Conservation (phyloP, 2,888 invertebrate species). For the Tetropium fuscum region DNA sequence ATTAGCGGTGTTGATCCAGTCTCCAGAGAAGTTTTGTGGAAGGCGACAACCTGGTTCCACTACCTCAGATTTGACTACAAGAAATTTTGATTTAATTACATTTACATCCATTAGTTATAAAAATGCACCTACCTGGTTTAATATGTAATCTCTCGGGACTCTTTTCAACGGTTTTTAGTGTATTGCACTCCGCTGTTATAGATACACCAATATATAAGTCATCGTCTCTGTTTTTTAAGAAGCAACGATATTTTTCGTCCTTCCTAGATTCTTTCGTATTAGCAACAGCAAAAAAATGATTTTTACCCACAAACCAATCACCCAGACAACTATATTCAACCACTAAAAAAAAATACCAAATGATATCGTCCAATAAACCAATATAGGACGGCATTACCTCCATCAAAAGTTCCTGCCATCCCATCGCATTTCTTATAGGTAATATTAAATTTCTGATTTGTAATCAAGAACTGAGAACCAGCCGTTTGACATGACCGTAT, state of each 20-base stretch:
- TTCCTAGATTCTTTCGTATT: constrained; percentile 96
- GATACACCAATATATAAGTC: constrained; percentile 93
- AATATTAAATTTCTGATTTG: constrained; percentile 96
- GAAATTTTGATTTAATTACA: neutral
- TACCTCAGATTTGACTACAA: constrained; percentile 80
- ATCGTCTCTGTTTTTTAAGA: constrained; percentile 93
- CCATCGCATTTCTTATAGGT: constrained; percentile 91
- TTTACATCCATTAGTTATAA: neutral
- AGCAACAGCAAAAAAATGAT: constrained; percentile 97
- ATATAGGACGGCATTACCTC: constrained; percentile 66
- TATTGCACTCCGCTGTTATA: constrained; percentile 93
- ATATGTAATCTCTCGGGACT: constrained; percentile 91
- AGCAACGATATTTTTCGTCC: constrained; percentile 95
- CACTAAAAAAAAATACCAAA: constrained; percentile 64
- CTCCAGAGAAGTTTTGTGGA: constrained; percentile 93
- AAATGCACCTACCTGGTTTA: constrained; percentile 75
- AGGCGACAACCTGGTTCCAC: constrained; percentile 92
- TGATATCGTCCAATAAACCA: neutral
- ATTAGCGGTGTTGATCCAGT: constrained; percentile 98
- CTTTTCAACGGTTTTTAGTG: constrained; percentile 91
- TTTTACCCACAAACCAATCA: constrained; percentile 96
- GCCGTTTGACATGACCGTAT: constrained; percentile 96
- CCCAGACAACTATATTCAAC: constrained; percentile 94
- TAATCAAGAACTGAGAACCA: constrained; percentile 94
- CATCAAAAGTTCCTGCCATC: constrained; percentile 91